Percentiles rank a stretch among this genome's conserved stretches.
These are phyloP conservation scores for Poeciliopsis presidionis DNA, from an alignment of 2,797 vertebrate genomes.

Conservation along the genomic window DNA sequence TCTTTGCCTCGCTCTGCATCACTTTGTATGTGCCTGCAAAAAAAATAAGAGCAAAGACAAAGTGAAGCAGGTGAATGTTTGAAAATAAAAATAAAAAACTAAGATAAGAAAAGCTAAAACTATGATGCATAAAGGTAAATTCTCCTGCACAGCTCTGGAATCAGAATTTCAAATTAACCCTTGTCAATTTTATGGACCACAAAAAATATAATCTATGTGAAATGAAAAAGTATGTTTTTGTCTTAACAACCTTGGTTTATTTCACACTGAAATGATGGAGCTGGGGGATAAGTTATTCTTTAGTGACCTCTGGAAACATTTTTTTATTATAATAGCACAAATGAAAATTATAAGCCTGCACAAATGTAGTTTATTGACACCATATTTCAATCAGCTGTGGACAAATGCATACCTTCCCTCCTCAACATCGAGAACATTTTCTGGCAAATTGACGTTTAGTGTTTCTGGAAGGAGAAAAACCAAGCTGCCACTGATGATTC, in stretches of 20 bases:
- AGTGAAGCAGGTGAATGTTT: neutral
- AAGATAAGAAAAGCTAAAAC: neutral
- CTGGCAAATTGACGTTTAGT: constrained; percentile 58
- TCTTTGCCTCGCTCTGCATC: constrained; percentile 2
- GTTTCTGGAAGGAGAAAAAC: constrained; percentile 76
- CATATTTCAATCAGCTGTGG: no score
- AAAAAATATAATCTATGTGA: neutral
- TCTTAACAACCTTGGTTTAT: neutral
- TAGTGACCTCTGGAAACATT: no score
- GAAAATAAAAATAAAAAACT: no score
- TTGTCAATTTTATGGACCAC: neutral
- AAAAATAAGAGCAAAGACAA: neutral
- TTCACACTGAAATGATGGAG: neutral
- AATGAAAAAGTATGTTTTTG: neutral
- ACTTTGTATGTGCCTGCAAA: constrained; percentile 28
- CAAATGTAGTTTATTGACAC: no score
- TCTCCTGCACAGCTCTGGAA: neutral
- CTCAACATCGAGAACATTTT: constrained; percentile 64
- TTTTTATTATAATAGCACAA: no score
- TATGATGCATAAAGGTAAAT: neutral
- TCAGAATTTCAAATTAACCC: neutral
- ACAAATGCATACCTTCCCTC: constrained; percentile 53
- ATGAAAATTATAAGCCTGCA: no score
- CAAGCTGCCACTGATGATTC: constrained; percentile 62
- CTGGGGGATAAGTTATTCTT: no score